phyloP scores from a whole-genome alignment of 2,888 invertebrate genomes.

The Scaeva pyrastri region DNA sequence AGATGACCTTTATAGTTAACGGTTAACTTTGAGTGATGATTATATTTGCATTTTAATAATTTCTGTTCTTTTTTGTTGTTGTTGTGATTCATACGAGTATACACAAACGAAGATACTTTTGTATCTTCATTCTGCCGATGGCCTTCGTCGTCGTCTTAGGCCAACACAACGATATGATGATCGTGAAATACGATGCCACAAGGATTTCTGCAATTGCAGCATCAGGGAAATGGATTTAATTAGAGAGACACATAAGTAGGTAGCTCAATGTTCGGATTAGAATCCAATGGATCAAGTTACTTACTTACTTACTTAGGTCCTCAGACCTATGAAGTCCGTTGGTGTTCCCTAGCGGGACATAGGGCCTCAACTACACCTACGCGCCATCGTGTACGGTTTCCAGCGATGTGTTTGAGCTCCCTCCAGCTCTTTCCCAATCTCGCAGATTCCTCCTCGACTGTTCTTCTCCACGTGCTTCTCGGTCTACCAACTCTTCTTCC shows the following conservation, averaged over 20 bases:
- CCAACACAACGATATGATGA: no score
- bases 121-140: constrained; percentile 16
- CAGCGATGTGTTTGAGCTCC: no score
- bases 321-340: no score
- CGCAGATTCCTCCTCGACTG: no score
- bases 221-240: constrained; percentile 64
- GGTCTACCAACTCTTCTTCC: no score
- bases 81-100: constrained; percentile 11
- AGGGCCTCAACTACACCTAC: no score
- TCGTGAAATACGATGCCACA: constrained; percentile 55
- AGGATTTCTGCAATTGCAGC: constrained; percentile 42
- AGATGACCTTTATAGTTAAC: constrained; percentile 72
- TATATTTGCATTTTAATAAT: constrained; percentile 72
- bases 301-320: no score
- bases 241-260: constrained; percentile 70
- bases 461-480: no score
- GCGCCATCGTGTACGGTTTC: no score
- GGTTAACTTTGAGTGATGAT: constrained; percentile 73
- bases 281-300: constrained; percentile 69
- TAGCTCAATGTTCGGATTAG: constrained; percentile 66
- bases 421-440: no score
- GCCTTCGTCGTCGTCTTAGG: no score
- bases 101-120: constrained; percentile 13
- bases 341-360: no score
- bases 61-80: background rate